Evolutionary conservation across 2,797 vertebrate genomes (phyloP), one percentile per base, ranked within the genome.

Genomic region (Neosilurus hyrtlii): DNA sequence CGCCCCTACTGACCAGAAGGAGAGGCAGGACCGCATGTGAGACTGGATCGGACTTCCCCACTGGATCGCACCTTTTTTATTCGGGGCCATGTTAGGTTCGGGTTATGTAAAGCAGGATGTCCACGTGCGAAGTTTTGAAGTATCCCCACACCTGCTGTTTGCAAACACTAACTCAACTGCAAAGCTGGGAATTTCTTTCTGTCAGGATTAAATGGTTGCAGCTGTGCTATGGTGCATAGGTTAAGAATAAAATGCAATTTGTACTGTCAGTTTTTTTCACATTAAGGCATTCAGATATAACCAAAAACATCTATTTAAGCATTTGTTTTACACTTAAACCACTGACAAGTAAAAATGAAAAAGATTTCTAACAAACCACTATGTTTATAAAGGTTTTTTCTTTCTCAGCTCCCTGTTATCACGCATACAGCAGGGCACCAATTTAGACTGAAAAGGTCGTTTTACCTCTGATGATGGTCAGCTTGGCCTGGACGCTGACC

Each of bases 381-480:
- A 30, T 37, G 10, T 59, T 12, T 51, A 71, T 35, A 14, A 52
- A 51, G 49, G 49, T 15, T 70, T 24, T 73, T 52, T 52, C 9
- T 52, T 73, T 24, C 54, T 30, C 24, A 73, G n/a, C 24, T 73
- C 9, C 51, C 24, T 26, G 51, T 73, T 54, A 30, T 18, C 24
- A 57, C 54, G 56, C 9, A 56, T 8, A 63, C 24, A 30, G 62
- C 7, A 79, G 43, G 20, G 18, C 52, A 76, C 30, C 16, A 24
- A 18, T 18, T 14, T 24, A 12, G 22, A 63, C 15, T 26, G n/a
- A 78, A 65, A 51, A 78, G 8, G 20, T 12, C 11, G 1, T 30
- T 89, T 92, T 93, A 99, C 98, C 98, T 97, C 97, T 93, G 89
- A 99, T 97, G 90, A 99, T 98, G 4, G 97, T 97, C 93, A 99